Percentiles rank a stretch among this genome's conserved stretches.
Conservation (phyloP, 2,113 vertebrate species). For the Serinus canaria region DNA sequence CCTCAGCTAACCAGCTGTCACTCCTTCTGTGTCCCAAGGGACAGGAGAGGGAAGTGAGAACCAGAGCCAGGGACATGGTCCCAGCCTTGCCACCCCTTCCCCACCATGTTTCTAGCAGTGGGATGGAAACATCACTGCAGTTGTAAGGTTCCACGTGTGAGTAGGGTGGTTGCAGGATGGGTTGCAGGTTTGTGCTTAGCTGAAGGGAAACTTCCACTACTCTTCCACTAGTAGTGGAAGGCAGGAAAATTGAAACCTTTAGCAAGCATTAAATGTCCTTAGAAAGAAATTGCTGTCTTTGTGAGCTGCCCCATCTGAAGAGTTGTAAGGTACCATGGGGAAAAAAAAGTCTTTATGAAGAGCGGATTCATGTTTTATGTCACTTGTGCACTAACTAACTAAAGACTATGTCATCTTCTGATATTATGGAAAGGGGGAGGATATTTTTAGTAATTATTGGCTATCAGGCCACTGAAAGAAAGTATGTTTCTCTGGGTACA, state of each 20-base stretch:
- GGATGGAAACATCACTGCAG: neutral
- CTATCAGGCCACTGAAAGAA: constrained; percentile 52
- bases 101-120: accelerated
- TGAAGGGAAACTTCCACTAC: neutral
- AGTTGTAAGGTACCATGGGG: neutral
- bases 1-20: neutral
- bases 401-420: constrained; percentile 27
- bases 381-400: neutral
- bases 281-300: neutral
- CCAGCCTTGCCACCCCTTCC: neutral
- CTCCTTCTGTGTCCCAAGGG: neutral
- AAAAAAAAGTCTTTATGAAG: constrained; percentile 57
- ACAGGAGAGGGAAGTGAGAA: neutral
- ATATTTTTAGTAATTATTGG: constrained; percentile 61
- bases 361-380: constrained; percentile 15
- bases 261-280: neutral
- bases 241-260: neutral
- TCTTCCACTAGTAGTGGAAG: neutral
- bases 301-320: neutral
- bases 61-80: neutral
- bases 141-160: accelerated
- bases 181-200: neutral
- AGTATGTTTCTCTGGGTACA: constrained; percentile 62
- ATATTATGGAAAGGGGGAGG: constrained; percentile 37
- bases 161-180: neutral